phyloP scores from a whole-genome alignment of 2,888 invertebrate genomes.

The Hemistola chrysoprasaria region DNA sequence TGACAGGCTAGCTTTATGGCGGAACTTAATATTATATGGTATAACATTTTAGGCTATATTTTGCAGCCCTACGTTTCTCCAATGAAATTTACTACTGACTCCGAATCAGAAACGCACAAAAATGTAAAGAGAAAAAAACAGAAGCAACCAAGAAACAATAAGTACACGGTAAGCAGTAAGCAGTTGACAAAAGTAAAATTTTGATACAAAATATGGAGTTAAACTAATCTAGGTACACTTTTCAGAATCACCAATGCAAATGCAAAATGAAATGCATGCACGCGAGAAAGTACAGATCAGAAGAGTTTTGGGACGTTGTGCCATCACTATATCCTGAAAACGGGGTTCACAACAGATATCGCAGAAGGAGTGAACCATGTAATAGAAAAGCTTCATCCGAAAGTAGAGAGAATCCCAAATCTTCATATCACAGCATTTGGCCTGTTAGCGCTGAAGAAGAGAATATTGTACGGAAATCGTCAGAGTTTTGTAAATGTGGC shows the following conservation, averaged over 20 bases:
- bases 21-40: slow-evolving; percentile 30
- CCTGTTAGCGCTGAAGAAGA: slow-evolving; percentile 15
- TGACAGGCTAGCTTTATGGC: too few species aligned
- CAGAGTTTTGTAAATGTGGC: too few species aligned
- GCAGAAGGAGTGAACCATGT: slow-evolving; percentile 44
- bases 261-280: slow-evolving; percentile 21
- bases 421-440: slow-evolving; percentile 36
- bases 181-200: too few species aligned
- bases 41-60: slow-evolving; percentile 75
- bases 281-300: slow-evolving; percentile 36
- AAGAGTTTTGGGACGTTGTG: slow-evolving; percentile 34
- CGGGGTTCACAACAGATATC: slow-evolving; percentile 20
- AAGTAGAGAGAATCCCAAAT: slow-evolving; percentile 14
- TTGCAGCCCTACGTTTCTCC: slow-evolving; percentile 78
- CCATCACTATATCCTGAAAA: slow-evolving; percentile 29
- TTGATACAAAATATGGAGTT: too few species aligned
- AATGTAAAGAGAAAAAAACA: slow-evolving; percentile 41
- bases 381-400: slow-evolving; percentile 18
- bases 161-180: slow-evolving; percentile 30
- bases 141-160: slow-evolving; percentile 38
- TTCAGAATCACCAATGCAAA: slow-evolving; percentile 12
- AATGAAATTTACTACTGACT: slow-evolving; percentile 60
- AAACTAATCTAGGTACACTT: too few species aligned
- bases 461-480: too few species aligned
- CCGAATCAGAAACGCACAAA: slow-evolving; percentile 33